Evolutionary conservation across 1,140 invertebrate genomes (phyloP).

Genomic region (Teleopsis dalmanni): DNA sequence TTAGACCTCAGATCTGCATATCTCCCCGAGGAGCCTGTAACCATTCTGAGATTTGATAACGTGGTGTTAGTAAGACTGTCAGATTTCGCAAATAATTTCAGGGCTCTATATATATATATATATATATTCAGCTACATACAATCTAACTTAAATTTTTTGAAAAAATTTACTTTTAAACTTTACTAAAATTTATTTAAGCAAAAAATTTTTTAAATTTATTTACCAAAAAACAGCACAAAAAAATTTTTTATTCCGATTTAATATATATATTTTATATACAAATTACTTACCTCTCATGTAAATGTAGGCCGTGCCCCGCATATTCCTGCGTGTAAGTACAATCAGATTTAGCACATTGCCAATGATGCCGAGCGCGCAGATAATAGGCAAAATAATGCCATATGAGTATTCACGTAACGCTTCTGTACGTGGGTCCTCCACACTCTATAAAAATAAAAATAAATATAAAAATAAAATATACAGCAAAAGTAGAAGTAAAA

Average conservation of each 20-base stretch:
- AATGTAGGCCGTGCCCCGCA: slow-evolving; percentile 68
- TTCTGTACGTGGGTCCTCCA: slow-evolving; percentile 54
- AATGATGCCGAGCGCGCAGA: slow-evolving; percentile 63
- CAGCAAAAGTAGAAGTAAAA: neutral
- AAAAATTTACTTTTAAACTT: neutral
- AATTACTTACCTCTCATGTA: slow-evolving; percentile 63
- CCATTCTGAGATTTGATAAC: too few relatives aligned
- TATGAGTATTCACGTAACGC: slow-evolving; percentile 59
- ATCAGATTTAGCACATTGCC: slow-evolving; percentile 67
- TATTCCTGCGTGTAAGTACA: slow-evolving; percentile 64
- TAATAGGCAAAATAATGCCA: slow-evolving; percentile 59
- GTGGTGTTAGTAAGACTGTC: too few relatives aligned
- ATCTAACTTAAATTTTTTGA: neutral
- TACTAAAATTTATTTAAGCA: neutral
- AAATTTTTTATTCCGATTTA: neutral
- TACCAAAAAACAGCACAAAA: neutral
- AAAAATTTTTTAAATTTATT: neutral
- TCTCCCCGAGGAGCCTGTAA: too few relatives aligned
- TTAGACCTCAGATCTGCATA: too few relatives aligned
- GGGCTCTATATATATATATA: too few relatives aligned
- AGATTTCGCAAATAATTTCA: too few relatives aligned
- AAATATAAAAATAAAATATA: neutral
- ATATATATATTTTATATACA: neutral
- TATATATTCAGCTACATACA: too few relatives aligned
- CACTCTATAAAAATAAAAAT: slow-evolving; percentile 15